A percentile compares a stretch with the other conserved stretches of the same genome.
These are phyloP conservation scores for Oligia fasciuncula DNA, from an alignment of 2,888 invertebrate species.

Conservation along the genomic window DNA sequence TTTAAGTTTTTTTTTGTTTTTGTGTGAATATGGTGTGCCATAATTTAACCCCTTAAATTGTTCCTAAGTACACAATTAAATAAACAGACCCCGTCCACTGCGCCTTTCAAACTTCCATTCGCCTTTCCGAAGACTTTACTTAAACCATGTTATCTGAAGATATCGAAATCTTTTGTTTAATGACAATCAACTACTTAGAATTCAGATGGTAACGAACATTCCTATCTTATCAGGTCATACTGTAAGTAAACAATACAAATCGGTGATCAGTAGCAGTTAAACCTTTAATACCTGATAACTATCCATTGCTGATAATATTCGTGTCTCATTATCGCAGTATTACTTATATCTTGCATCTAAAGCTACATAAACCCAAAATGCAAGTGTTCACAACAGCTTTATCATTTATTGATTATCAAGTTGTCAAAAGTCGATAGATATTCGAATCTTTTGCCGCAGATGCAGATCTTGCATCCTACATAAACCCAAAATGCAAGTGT, in stretches of 20 bases:
- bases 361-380: slow-evolving; percentile 6
- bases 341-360: slow-evolving; percentile 21
- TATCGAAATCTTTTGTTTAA: slow-evolving; percentile 15
- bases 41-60: background rate
- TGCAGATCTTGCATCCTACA: slow-evolving; percentile 10
- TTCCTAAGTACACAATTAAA: background rate
- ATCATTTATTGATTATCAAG: slow-evolving; percentile 1
- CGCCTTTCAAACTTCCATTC: background rate
- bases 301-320: slow-evolving; percentile 18
- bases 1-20: too few species aligned
- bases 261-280: slow-evolving; percentile 7
- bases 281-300: slow-evolving; percentile 4
- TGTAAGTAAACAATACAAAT: slow-evolving; percentile 20
- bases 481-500: slow-evolving; percentile 4
- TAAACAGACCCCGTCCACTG: background rate
- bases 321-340: slow-evolving; percentile 18
- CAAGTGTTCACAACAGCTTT: background rate
- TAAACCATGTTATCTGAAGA: background rate
- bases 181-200: background rate
- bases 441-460: background rate
- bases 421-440: background rate
- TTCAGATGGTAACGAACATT: background rate
- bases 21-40: too few species aligned
- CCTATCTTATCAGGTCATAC: slow-evolving; percentile 27
- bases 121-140: background rate